Evolutionary conservation across 1,140 invertebrate species (phyloP), one percentile per base, ranked within the genome.

Genomic region (Wiebesia pumilae): DNA sequence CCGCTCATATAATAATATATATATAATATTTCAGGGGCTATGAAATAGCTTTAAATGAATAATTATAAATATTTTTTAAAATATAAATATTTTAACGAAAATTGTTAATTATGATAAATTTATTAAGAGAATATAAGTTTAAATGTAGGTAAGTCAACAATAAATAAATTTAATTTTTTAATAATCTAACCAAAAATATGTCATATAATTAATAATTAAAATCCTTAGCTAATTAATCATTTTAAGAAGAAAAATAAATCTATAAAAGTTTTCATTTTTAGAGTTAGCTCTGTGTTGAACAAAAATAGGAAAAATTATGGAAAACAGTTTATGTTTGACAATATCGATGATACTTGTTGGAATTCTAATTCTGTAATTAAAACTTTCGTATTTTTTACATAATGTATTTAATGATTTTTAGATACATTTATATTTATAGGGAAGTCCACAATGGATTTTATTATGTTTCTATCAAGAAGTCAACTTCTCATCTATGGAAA

Each of bases 221-320:
- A 87, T 51, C 65, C 4, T 84, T 78, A 14, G 19, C 9, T 10
- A 14, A 14, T 10, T 54, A n/a, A n/a, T n/a, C n/a, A n/a, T n/a
- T n/a, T n/a, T n/a, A n/a, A n/a, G n/a, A n/a, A n/a, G n/a, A n/a
- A n/a, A n/a, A n/a, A n/a, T n/a, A n/a, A n/a, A n/a, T n/a, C n/a
- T n/a, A n/a, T n/a, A n/a, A n/a, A n/a, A n/a, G n/a, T 30, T 65
- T 79, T 65, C 75, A 58, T 83, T 90, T 90, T 85, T 84, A 96
- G 96, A 87, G 95, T 96, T 3, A 96, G 96, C 89, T 95, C 96
- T 35, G 95, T 96, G 35, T 90, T 96, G 43, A 95, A 96, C 85
- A 94, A 93, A 89, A 95, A 96, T 90, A 88, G 91, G 19, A 95
- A 95, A 90, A 93, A 93, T 88, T 96, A 94, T 94, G 96, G 96